phyloP scores from a whole-genome alignment of 2,888 invertebrate genomes.

The Eustalomyia histrio region DNA sequence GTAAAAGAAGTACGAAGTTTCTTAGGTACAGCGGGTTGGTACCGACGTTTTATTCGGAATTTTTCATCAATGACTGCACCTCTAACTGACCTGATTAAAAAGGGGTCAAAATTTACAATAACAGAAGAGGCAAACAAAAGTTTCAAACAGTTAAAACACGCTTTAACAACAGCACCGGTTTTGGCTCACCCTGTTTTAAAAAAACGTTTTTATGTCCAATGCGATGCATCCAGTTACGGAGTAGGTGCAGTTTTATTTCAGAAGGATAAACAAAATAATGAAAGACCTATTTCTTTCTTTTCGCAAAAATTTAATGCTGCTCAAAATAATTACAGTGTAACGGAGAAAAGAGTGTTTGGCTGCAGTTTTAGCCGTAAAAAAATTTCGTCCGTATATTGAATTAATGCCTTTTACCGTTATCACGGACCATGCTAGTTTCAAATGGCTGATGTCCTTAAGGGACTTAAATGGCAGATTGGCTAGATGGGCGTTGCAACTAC shows the following conservation, averaged over 20 bases:
- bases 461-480: conserved; percentile 20
- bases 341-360: conserved; percentile 42
- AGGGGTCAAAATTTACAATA: conserved; percentile 13
- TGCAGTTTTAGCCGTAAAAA: conserved; percentile 9
- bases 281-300: conserved; percentile 12
- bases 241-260: conserved; percentile 32
- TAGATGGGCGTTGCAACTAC: conserved; percentile 26
- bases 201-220: conserved; percentile 30
- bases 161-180: neutral
- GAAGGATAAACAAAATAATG: neutral
- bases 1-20: too few species aligned
- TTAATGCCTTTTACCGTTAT: conserved; percentile 26
- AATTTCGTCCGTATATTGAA: conserved; percentile 48
- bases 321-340: conserved; percentile 34
- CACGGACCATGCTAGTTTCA: conserved; percentile 14
- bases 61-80: conserved; percentile 23
- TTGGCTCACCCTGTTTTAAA: neutral
- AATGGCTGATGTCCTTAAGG: conserved; percentile 31
- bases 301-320: conserved; percentile 21
- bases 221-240: conserved; percentile 20
- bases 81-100: conserved; percentile 23
- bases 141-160: conserved; percentile 22
- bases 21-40: neutral
- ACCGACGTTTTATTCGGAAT: conserved; percentile 44
- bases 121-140: conserved; percentile 10